Conservation (phyloP, 1,140 invertebrate species). For the Drosophila ambigua region DNA sequence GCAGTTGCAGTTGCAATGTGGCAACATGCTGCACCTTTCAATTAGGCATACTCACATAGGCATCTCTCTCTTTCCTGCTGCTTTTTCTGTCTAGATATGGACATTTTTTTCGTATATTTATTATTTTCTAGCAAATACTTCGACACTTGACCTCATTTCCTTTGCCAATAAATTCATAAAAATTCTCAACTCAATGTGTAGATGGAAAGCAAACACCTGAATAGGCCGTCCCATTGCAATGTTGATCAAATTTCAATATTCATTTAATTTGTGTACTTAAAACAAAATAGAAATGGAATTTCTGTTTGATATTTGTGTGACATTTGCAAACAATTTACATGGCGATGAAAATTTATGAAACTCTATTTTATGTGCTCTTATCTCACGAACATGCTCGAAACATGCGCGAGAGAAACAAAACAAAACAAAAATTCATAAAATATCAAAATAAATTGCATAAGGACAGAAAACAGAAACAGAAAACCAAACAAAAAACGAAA, state of each 20-base stretch:
- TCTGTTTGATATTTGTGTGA: conserved; percentile 21
- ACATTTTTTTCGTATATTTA: conserved; percentile 34
- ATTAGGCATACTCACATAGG: conserved; percentile 29
- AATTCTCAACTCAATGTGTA: not conserved
- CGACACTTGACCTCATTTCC: conserved; percentile 8
- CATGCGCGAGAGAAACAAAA: conserved; percentile 25
- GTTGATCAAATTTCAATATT: conserved; percentile 17
- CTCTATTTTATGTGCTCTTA: conserved; percentile 60
- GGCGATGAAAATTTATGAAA: conserved; percentile 46
- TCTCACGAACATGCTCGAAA: conserved; percentile 47
- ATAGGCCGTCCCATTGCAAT: conserved; percentile 14
- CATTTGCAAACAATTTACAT: conserved; percentile 41
- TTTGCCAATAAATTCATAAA: conserved; percentile 18
- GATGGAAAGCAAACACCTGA: not conserved
- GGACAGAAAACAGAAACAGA: conserved; percentile 22
- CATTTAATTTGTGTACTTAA: conserved; percentile 7
- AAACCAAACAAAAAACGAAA: conserved; percentile 29
- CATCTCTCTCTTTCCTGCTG: not conserved
- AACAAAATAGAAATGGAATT: not conserved
- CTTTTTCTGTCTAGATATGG: conserved; percentile 3
- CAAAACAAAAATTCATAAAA: conserved; percentile 27
- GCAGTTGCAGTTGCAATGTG: conserved; percentile 35
- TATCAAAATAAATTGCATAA: conserved; percentile 38
- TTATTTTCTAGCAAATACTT: conserved; percentile 40
- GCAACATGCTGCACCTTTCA: conserved; percentile 38